Conservation (phyloP, 2,888 invertebrate species). For the Ditula angustiorana region DNA sequence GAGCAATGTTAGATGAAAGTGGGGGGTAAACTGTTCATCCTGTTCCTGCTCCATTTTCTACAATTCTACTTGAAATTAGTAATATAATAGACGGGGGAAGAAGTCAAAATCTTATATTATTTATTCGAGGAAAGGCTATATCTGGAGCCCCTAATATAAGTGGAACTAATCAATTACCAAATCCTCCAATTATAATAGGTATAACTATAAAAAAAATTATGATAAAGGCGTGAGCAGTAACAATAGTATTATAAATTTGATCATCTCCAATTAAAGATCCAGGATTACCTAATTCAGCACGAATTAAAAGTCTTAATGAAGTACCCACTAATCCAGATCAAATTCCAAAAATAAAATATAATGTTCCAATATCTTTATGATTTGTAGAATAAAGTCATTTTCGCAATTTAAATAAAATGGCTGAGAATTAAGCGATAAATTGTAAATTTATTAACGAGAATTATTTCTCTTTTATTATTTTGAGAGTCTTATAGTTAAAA, state of each 20-base stretch:
- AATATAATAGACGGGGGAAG: slow-evolving; percentile 89
- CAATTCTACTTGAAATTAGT: slow-evolving; percentile 86
- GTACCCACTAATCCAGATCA: slow-evolving; percentile 89
- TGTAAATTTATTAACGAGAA: slow-evolving; percentile 88
- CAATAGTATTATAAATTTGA: slow-evolving; percentile 92
- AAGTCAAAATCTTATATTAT: slow-evolving; percentile 94
- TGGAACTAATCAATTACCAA: slow-evolving; percentile 93
- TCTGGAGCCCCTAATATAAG: slow-evolving; percentile 91
- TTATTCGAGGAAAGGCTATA: slow-evolving; percentile 93
- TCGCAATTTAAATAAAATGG: slow-evolving; percentile 84
- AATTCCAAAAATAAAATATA: slow-evolving; percentile 89
- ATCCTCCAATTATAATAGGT: slow-evolving; percentile 92
- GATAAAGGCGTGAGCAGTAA: slow-evolving; percentile 92
- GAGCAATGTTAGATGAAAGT: slow-evolving; percentile 86
- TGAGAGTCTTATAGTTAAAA: slow-evolving; percentile 82
- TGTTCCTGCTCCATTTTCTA: slow-evolving; percentile 90
- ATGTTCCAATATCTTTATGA: slow-evolving; percentile 91
- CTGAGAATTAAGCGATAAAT: slow-evolving; percentile 87
- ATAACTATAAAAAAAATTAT: slow-evolving; percentile 93
- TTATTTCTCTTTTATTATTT: slow-evolving; percentile 85
- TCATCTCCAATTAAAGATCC: slow-evolving; percentile 88
- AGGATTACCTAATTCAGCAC: slow-evolving; percentile 88
- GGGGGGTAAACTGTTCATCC: slow-evolving; percentile 93
- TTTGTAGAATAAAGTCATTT: slow-evolving; percentile 90
- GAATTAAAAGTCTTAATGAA: slow-evolving; percentile 90